Evolutionary conservation across 2,113 vertebrate species (phyloP), one percentile per base, ranked within the genome.

Genomic region (Epinephelus fuscoguttatus): DNA sequence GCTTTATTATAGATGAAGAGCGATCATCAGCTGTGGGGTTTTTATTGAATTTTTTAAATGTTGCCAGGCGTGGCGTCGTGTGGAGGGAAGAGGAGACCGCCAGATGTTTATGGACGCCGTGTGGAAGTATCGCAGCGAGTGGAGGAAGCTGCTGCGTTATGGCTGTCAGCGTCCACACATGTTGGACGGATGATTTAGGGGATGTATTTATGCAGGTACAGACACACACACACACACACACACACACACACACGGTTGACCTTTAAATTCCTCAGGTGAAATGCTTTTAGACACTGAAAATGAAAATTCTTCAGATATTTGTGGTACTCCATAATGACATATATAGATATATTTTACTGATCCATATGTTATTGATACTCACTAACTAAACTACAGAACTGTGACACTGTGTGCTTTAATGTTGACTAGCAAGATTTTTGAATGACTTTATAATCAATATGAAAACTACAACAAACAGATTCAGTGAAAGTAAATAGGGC

Each of bases 1-100:
- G 72, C 72, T 92, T 92, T 87, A 91, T 94, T 90, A 90, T 82
- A 79, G 87, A 93, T 86, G 86, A 88, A 80, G 62, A 81, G 62
- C 70, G 84, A 92, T 88, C 70, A 75, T 90, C 84, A 61, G 52
- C 21, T 64, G 62, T 33, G 78, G 59, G 63, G 83, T 82, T 88
- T 94, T 88, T 88, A 87, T 87, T 86, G 62, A 70, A 49, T 84
- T 62, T 37, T 89, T 83, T 68, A 78, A 89, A 80, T 75, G 63
- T 70, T 75, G 75, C 37, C 59, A 42, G 74, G 27, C 40, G 10
- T 17, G 4, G n/a, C 57, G 78, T 78, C 66, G 40, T 13, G 59
- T 60, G 23, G 18, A 64, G 42, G 50, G 75, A 76, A 27, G n/a
- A 70, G 8, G 56, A 70, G 73, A 33, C 55, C 25, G n/a, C 70